Base-by-base conservation (phyloP, 1,140 invertebrate species). In the Psix sp. region DNA sequence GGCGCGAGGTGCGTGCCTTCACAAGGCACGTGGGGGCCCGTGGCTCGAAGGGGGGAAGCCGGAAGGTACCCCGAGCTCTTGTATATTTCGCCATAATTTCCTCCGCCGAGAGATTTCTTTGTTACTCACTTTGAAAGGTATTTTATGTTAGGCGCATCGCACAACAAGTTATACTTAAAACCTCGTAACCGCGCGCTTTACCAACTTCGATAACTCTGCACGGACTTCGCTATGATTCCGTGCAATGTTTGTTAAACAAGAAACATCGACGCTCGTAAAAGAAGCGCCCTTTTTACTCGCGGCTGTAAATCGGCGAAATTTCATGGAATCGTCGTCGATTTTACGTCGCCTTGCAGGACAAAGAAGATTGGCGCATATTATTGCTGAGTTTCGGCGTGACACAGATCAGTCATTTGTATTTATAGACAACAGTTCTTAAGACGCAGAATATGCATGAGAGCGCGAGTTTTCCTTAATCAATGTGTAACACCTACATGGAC, bases 391-490 rank as follows among this genome's bases (percentile, higher is more conserved):
- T 17, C 18, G 18, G 42, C 29, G 13, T 39, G 21, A 59, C 38
- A 60, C 43, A 21, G 31, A 43, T 24, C 59, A 57, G 59, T 72
- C 67, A 72, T 72, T 72, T 63, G 67, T 72, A 72, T 72, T 72
- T 57, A 72, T 72, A 72, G 67, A 49, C 36, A 51, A 36, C 42
- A 29, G 26, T 1, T 10, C n/a, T 29, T 10, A 24, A 9, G 9
- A 7, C n/a, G n/a, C 31, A 45, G 67, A 56, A 63, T 72, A 63
- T 72, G 59, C 49, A 72, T 57, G 59, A 62, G 56, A 33, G n/a
- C n/a, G n/a, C 57, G 43, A 15, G 59, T 72, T 72, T 72, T 72
- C 59, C 54, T 71, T 66, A 73, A 73, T 66, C 66, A 73, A 73
- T 56, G 68, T 72, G 68, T 72, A 72, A 72, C 68, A 72, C 68